Base-by-base conservation (phyloP, 2,113 vertebrate species). In the Erythrocercus mccallii region DNA sequence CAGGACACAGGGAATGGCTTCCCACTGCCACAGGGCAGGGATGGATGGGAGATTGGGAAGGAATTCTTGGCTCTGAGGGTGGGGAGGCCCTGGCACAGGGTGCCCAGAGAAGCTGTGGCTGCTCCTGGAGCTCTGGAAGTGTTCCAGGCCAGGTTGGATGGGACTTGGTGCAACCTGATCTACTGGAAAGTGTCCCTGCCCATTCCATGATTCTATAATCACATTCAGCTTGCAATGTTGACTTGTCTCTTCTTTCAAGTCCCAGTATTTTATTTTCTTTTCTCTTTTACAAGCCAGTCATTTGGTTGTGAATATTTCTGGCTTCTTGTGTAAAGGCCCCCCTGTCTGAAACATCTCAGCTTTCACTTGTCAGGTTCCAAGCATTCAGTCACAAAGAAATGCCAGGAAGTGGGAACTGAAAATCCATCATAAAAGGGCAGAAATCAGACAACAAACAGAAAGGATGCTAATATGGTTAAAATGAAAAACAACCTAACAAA, bases 61-160 rank as follows among this genome's bases (percentile, higher is more conserved):
- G 15, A 82, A 68, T 61, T 89, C 47, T 0, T 54, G 3, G 0
- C 54, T 69, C 17, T 0, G 78, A 76, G 40, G 24, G 14, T 35
- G 61, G 17, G 0, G 0, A 68, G 53, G 14, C 30, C 33, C 47
- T 69, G 38, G n/a, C 13, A 81, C 11, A 89, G 33, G 7, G 0
- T 72, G 25, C 25, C 50, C 58, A 88, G 60, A 40, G 69, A 12
- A 60, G 40, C 40, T 76, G 38, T 40, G 61, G 61, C 47, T 54
- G 53, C 4, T 4, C 16, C 40, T 21, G 82, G 30, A 76, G 35
- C 78, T 1, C 54, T 82, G 70, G 54, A 27, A 82, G 7, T 31
- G 30, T 56, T 15, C 71, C 11, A 90, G 56, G 71, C 56, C 62
- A 70, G 56, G 79, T 0, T 77, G 87, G 70, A 82, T 12, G 7